Evolutionary conservation across 2,113 vertebrate genomes (phyloP).

Genomic region (Xiphophorus couchianus): DNA sequence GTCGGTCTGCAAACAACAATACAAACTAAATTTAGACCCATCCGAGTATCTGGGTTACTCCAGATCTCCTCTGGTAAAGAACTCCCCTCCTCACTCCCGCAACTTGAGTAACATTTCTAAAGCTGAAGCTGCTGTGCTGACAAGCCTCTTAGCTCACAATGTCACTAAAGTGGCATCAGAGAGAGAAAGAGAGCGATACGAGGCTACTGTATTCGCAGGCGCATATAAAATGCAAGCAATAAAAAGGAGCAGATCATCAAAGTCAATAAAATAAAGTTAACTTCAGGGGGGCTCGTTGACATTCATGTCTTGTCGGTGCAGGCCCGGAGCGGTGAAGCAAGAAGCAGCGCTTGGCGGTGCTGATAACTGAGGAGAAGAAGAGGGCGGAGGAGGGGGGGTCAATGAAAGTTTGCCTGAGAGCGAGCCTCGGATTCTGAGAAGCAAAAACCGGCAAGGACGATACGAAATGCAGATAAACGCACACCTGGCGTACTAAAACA

Average conservation of each 20-base stretch:
- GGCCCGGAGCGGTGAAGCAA: conserved; percentile 48
- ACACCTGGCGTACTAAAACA: neutral
- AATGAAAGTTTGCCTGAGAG: conserved; percentile 56
- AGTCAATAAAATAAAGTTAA: conserved; percentile 34
- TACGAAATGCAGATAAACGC: neutral
- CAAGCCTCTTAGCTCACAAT: conserved; percentile 35
- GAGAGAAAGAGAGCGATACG: conserved; percentile 1
- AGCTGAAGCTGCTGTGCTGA: conserved; percentile 30
- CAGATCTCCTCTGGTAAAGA: conserved; percentile 49
- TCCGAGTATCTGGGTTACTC: conserved; percentile 50
- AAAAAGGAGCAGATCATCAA: conserved; percentile 14
- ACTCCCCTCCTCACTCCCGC: conserved; percentile 19
- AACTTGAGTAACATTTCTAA: conserved; percentile 47
- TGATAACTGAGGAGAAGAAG: conserved; percentile 28
- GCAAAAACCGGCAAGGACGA: conserved; percentile 4
- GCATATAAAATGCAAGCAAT: neutral
- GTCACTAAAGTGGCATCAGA: conserved; percentile 30
- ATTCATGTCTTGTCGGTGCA: conserved; percentile 69
- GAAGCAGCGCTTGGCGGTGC: conserved; percentile 40
- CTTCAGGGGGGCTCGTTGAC: conserved; percentile 50
- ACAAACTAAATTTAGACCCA: conserved; percentile 50
- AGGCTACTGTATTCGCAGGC: conserved; percentile 18
- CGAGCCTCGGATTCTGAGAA: conserved; percentile 10
- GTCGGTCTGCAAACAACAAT: conserved; percentile 39
- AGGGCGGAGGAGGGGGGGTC: conserved; percentile 26